phyloP scores from a whole-genome alignment of 2,888 invertebrate species.

The Apamea anceps region DNA sequence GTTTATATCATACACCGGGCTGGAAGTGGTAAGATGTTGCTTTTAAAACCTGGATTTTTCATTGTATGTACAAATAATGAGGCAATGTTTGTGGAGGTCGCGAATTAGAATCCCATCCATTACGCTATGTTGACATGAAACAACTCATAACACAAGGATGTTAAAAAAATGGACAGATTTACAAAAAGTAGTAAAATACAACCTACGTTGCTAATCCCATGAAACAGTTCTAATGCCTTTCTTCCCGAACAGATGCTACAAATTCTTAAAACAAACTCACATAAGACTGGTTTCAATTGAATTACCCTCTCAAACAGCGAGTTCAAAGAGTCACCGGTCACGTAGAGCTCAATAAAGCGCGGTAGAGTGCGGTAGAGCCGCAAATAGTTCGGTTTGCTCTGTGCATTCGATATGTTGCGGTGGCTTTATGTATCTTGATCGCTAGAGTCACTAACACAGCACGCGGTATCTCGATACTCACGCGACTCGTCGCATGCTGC shows the following conservation, averaged over 20 bases:
- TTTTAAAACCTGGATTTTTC: background rate
- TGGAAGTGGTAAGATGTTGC: background rate
- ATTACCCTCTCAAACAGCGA: constrained; percentile 2
- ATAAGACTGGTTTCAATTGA: constrained; percentile 27
- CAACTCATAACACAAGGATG: background rate
- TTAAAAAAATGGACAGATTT: background rate
- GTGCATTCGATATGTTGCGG: constrained; percentile 39
- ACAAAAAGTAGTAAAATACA: background rate
- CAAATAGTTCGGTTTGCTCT: constrained; percentile 40
- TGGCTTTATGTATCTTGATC: constrained; percentile 29
- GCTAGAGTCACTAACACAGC: constrained; percentile 4
- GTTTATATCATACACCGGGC: no score
- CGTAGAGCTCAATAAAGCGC: constrained; percentile 11
- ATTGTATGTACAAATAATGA: background rate
- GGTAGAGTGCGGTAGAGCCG: constrained; percentile 7
- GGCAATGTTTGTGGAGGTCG: no score
- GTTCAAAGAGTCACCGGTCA: constrained; percentile 32
- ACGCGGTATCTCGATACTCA: no score
- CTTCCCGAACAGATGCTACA: background rate
- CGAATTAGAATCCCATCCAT: background rate
- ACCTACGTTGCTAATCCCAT: background rate
- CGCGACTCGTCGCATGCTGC: background rate
- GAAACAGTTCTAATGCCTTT: background rate
- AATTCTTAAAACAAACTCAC: constrained; percentile 9
- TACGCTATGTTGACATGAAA: background rate